Conservation (phyloP, 2,797 vertebrate species). For the Tapirus indicus region DNA sequence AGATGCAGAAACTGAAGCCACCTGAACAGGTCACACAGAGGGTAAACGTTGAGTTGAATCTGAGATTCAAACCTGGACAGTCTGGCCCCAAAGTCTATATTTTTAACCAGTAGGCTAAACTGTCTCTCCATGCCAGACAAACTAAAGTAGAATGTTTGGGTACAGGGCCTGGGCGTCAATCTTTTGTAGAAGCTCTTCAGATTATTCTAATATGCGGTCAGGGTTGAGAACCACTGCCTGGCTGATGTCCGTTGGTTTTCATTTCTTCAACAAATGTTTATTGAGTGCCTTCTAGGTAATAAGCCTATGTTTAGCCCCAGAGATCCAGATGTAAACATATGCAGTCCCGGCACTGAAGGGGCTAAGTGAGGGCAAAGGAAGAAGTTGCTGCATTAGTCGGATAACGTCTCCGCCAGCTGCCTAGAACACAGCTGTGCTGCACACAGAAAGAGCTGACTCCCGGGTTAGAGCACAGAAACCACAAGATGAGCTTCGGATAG, state of each 20-base stretch:
- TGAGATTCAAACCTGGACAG: not conserved
- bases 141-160: not conserved
- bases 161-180: not conserved
- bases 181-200: not conserved
- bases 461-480: not conserved
- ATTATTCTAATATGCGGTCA: not conserved
- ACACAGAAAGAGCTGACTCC: not conserved
- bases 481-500: not conserved
- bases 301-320: not conserved
- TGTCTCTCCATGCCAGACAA: not conserved
- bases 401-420: not conserved
- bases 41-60: not conserved
- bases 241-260: not conserved
- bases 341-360: not conserved
- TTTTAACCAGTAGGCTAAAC: not conserved
- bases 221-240: not conserved
- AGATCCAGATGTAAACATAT: not conserved
- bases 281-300: not conserved
- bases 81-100: not conserved
- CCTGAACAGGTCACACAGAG: not conserved
- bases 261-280: not conserved
- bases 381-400: not conserved
- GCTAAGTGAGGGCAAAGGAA: not conserved
- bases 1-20: not conserved
- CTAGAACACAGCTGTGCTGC: not conserved